Percentiles rank a stretch among this genome's conserved stretches.
phyloP scores from a whole-genome alignment of 2,888 invertebrate genomes.

The Elegia similella region DNA sequence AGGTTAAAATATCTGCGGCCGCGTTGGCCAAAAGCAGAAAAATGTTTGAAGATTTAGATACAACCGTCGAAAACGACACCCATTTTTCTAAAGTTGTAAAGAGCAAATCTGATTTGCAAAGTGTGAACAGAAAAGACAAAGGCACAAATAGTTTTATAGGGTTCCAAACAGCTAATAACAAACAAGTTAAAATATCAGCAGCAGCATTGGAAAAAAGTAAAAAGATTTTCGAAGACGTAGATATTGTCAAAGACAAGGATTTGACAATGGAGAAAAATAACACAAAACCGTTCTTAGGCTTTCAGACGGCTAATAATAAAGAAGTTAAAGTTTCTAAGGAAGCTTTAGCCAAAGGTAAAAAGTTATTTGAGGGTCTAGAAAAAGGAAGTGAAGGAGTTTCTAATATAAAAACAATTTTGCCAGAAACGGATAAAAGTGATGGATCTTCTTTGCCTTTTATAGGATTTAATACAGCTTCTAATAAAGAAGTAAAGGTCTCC shows the following conservation, averaged over 20 bases:
- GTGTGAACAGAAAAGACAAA: background rate
- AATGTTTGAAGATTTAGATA: background rate
- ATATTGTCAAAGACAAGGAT: background rate
- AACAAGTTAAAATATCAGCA: background rate
- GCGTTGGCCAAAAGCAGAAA: background rate
- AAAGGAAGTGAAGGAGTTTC: too few relatives aligned
- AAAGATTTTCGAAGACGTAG: background rate
- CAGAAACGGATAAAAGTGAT: constrained; percentile 40
- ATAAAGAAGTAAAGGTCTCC: constrained; percentile 37
- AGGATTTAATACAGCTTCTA: constrained; percentile 42
- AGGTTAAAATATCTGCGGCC: background rate
- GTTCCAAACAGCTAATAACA: background rate
- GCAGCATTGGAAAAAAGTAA: background rate
- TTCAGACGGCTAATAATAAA: constrained; percentile 55
- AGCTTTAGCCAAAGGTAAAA: constrained; percentile 32
- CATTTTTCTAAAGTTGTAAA: background rate
- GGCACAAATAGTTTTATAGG: background rate
- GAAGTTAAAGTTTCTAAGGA: constrained; percentile 46
- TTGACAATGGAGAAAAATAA: background rate
- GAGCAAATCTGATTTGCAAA: background rate
- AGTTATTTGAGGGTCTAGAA: background rate
- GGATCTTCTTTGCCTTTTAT: constrained; percentile 2
- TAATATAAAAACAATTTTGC: too few relatives aligned
- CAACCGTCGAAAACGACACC: background rate
- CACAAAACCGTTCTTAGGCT: constrained; percentile 30